Evolutionary conservation across 2,113 vertebrate genomes (phyloP).

Genomic region (Notarius quadriscutis): DNA sequence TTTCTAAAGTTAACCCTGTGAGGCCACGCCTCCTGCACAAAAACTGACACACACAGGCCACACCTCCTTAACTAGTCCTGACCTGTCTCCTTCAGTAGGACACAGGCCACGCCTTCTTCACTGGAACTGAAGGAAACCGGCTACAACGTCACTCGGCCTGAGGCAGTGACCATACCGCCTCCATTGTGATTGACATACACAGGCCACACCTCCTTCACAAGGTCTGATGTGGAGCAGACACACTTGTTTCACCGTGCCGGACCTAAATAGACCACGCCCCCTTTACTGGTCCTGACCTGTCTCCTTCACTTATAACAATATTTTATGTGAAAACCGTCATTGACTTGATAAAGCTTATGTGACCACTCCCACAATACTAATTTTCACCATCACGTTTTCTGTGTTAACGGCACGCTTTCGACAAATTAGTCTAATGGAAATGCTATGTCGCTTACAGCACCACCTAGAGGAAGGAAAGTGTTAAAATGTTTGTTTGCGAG

Average conservation of each 20-base stretch:
- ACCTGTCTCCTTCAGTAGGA: too few species aligned
- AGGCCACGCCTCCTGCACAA: neutral
- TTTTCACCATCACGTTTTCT: neutral
- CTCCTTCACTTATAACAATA: neutral
- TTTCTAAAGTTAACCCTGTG: too few species aligned
- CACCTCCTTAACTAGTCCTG: neutral
- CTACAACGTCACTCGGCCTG: too few species aligned
- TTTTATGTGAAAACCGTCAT: neutral
- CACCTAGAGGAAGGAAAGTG: neutral
- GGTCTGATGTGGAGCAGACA: neutral
- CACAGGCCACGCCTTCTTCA: neutral
- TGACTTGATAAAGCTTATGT: neutral
- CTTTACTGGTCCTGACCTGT: neutral
- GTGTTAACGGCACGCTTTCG: neutral
- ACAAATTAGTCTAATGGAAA: too few species aligned
- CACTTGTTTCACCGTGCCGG: neutral
- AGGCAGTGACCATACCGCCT: too few species aligned
- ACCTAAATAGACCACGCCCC: neutral
- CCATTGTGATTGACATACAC: neutral
- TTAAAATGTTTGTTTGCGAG: neutral
- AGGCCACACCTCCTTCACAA: neutral
- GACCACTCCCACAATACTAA: neutral
- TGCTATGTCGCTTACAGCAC: neutral
- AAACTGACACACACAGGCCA: neutral
- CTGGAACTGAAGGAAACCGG: too few species aligned